Evolutionary conservation across 2,113 vertebrate species (phyloP).

Genomic region (Empidonax traillii): DNA sequence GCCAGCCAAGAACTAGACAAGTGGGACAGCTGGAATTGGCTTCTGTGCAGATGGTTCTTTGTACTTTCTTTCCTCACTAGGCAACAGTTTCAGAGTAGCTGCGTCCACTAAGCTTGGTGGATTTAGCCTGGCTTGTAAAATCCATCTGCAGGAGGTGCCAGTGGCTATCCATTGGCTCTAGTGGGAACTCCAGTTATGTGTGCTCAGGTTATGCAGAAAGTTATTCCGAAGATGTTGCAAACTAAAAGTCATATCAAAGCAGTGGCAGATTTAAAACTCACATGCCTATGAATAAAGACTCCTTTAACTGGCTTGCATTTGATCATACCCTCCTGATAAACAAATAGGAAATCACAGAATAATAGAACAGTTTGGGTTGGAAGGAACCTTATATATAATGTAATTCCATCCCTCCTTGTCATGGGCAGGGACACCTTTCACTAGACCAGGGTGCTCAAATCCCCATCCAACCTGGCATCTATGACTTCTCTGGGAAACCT

Average conservation of each 20-base stretch:
- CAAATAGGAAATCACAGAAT: background rate
- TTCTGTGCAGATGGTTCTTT: background rate
- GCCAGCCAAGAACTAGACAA: background rate
- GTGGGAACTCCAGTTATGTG: background rate
- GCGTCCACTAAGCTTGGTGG: fast-evolving
- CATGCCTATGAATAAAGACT: background rate
- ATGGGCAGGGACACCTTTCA: background rate
- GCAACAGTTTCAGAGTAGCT: background rate
- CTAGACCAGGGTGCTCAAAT: background rate
- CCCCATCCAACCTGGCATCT: background rate
- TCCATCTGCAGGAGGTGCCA: fast-evolving
- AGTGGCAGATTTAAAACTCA: background rate
- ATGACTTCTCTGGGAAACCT: background rate
- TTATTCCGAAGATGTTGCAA: background rate
- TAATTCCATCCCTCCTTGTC: background rate
- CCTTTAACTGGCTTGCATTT: background rate
- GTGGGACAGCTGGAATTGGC: background rate
- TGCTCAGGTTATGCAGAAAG: background rate
- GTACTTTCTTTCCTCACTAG: background rate
- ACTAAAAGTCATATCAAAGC: background rate
- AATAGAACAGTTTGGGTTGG: background rate
- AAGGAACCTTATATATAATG: background rate
- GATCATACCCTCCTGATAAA: background rate
- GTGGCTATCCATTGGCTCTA: background rate
- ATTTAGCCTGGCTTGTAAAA: background rate